Conservation (phyloP, 2,797 vertebrate species). For the Eulemur albifrons region DNA sequence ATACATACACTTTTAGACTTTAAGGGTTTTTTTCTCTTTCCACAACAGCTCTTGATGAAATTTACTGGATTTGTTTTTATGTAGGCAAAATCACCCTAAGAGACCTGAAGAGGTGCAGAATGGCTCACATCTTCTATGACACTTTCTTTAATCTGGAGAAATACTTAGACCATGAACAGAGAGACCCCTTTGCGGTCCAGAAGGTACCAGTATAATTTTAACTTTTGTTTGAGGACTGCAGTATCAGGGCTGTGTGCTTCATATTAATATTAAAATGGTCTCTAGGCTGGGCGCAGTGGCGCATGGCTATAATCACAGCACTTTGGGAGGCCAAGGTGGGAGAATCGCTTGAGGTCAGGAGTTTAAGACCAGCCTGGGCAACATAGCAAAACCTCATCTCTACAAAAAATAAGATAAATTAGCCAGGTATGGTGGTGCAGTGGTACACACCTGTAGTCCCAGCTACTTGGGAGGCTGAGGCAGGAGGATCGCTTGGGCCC, state of each 20-base stretch:
- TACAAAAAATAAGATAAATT: neutral
- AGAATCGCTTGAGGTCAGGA: neutral
- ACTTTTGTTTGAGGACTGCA: neutral
- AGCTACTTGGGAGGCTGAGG: neutral
- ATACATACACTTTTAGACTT: conserved; percentile 25
- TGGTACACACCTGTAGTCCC: neutral
- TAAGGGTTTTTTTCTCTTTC: neutral
- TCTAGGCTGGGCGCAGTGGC: neutral
- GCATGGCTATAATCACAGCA: neutral
- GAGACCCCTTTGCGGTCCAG: conserved; percentile 98
- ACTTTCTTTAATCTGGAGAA: conserved; percentile 99
- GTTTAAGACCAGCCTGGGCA: neutral
- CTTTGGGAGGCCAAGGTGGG: neutral
- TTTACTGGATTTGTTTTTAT: conserved; percentile 62
- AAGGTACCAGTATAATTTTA: conserved; percentile 88
- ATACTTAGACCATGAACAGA: conserved; percentile 99
- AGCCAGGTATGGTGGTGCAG: neutral
- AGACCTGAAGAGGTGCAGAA: conserved; percentile 96
- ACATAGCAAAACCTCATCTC: neutral
- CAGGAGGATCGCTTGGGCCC: neutral
- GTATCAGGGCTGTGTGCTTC: neutral
- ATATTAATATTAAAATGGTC: neutral
- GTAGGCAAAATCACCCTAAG: conserved; percentile 95
- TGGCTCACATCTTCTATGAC: conserved; percentile 99
- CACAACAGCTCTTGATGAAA: conserved; percentile 17